Evolutionary conservation across 1,140 invertebrate species (phyloP).

Genomic region (Amphibalanus amphitrite): DNA sequence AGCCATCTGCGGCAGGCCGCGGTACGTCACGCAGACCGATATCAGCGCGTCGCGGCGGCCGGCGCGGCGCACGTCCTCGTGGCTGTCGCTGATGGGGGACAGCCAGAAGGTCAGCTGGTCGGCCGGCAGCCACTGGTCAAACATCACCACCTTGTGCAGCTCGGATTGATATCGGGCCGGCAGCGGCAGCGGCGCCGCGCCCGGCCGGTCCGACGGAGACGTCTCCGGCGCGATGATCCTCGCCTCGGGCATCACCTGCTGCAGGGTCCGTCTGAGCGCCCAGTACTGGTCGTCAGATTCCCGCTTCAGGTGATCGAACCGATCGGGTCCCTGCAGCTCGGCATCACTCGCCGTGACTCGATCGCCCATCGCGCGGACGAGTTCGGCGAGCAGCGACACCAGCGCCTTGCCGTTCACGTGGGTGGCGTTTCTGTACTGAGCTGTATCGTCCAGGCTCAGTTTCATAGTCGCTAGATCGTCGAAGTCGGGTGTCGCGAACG

Average conservation of each 20-base stretch:
- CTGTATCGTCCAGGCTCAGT: constrained; percentile 28
- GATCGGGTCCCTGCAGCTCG: background rate
- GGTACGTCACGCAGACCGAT: background rate
- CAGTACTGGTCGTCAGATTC: background rate
- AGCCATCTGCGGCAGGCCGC: background rate
- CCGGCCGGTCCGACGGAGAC: constrained; percentile 17
- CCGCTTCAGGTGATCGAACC: background rate
- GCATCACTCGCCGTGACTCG: too few relatives aligned
- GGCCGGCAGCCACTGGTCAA: background rate
- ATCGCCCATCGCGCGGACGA: constrained; percentile 16
- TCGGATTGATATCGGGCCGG: background rate
- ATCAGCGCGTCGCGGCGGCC: background rate
- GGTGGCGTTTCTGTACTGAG: constrained; percentile 28
- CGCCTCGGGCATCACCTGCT: constrained; percentile 24
- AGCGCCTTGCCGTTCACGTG: constrained; percentile 22
- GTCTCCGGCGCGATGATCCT: constrained; percentile 22
- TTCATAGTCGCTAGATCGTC: constrained; percentile 28
- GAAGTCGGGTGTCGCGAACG: constrained; percentile 29
- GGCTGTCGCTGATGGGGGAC: background rate
- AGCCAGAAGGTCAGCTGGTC: background rate
- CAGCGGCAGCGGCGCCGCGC: background rate
- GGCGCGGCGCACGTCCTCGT: background rate
- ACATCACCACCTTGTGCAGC: background rate
- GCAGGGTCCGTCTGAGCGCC: constrained; percentile 13
- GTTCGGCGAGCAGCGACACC: constrained; percentile 25